These are phyloP conservation scores for Daboia siamensis DNA, from an alignment of 2,113 vertebrate species.

Conservation along the genomic window DNA sequence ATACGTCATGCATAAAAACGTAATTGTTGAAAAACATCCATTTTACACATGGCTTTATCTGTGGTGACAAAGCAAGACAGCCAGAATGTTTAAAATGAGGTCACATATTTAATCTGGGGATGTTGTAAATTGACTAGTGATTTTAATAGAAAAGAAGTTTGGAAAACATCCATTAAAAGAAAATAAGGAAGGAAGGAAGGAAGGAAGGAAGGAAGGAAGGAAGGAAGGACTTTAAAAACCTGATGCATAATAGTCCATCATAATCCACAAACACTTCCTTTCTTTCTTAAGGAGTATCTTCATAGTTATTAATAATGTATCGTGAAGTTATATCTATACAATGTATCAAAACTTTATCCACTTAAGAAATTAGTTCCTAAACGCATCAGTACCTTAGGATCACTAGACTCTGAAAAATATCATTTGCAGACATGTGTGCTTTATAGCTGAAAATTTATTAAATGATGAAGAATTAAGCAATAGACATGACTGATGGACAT, in stretches of 20 bases:
- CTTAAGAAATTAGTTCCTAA: not conserved
- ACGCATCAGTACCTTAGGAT: not conserved
- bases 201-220: not conserved
- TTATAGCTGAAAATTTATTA: not conserved
- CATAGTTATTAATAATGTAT: not conserved
- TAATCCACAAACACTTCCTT: not conserved
- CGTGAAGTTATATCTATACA: not conserved
- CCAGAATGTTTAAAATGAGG: not conserved
- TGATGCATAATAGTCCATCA: not conserved
- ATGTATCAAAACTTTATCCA: not conserved
- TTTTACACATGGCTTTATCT: not conserved
- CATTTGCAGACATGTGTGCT: not conserved
- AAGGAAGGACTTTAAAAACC: not conserved
- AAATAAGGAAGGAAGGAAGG: not conserved
- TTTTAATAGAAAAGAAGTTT: not conserved
- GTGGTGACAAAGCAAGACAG: not conserved
- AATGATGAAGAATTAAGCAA: not conserved
- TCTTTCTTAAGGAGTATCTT: not conserved
- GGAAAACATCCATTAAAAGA: not conserved
- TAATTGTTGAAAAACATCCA: not conserved
- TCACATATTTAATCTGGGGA: not conserved
- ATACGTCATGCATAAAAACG: not conserved
- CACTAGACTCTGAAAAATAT: not conserved
- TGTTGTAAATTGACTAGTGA: not conserved
- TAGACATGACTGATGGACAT: not conserved